These are phyloP conservation scores for Caenorhabditis panamensis DNA, from an alignment of 2,888 invertebrate species.

Conservation along the genomic window DNA sequence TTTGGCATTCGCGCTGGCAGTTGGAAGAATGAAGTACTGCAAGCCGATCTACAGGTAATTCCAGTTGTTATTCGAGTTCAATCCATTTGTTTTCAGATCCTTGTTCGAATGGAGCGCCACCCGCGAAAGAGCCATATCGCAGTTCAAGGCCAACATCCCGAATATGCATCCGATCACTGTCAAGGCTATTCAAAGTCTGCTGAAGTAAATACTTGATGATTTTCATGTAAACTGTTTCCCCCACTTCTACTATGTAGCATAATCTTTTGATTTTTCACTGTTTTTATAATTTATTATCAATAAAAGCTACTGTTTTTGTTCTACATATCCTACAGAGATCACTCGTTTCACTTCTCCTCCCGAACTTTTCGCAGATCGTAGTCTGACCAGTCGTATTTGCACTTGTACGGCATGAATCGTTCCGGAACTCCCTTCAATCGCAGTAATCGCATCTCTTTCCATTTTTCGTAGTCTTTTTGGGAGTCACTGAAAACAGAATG, in stretches of 20 bases:
- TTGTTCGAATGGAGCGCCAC: constrained; percentile 75
- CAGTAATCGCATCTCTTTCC: constrained; percentile 72
- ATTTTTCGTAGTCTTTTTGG: constrained; percentile 74
- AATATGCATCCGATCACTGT: constrained; percentile 79
- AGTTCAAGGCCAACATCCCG: constrained; percentile 72
- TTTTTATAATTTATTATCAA: constrained; percentile 11
- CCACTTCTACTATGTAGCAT: constrained; percentile 4
- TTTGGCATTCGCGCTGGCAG: constrained; percentile 88
- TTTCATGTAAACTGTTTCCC: not conserved
- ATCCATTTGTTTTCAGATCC: constrained; percentile 70
- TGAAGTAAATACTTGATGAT: constrained; percentile 34
- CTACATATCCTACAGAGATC: constrained; percentile 8
- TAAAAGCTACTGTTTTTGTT: constrained; percentile 16
- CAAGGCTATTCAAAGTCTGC: constrained; percentile 68
- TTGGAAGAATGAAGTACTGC: constrained; percentile 93
- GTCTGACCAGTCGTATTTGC: constrained; percentile 77
- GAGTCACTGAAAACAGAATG: constrained; percentile 61
- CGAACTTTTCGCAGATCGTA: constrained; percentile 64
- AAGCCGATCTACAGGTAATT: constrained; percentile 88
- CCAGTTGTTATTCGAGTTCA: too few species aligned
- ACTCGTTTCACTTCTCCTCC: constrained; percentile 23
- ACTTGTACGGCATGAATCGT: constrained; percentile 75
- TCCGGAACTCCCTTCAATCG: constrained; percentile 73
- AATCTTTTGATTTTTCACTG: constrained; percentile 25
- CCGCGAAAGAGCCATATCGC: constrained; percentile 70